Evolutionary conservation across 2,113 vertebrate species (phyloP), one percentile per base, ranked within the genome.

Genomic region (Seriola dumerili): DNA sequence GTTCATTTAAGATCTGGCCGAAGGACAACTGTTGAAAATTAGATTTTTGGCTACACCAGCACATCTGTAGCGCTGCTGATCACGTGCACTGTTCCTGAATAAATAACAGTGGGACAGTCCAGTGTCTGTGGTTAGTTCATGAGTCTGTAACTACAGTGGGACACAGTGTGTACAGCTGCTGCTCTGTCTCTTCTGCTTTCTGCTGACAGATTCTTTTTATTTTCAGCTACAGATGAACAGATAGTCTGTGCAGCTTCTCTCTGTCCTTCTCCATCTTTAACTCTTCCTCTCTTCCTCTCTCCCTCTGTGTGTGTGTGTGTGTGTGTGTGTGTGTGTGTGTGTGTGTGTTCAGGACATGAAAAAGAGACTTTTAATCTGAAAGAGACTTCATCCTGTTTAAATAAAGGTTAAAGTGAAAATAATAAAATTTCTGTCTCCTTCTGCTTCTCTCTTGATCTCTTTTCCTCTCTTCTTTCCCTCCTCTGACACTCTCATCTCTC

Each of bases 341-440:
- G 34, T 50, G 1, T 19, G 46, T 48, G 16, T 14, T 48, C 11
- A 14, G 3, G 36, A n/a, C 17, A 40, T n/a, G 19, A 50, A 50
- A 23, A 32, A 36, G 16, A 40, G 54, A 8, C 61, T 72, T 70
- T 83, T 86, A 81, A 8, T 78, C 7, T 69, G 78, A 73, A 61
- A 54, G 42, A 59, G 69, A 63, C 64, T 42, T 44, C 66, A 52
- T 58, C 76, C 72, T 57, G 32, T 14, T 42, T 0, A n/a, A 65
- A 66, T 55, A 48, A 58, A 59, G 81, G 46, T 68, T 40, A 59
- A 62, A 71, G 29, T 50, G 16, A 25, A 44, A 80, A 54, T 16
- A 65, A 55, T 8, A 0, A 42, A 10, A 42, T 42, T 8, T 42
- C 8, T 42, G 2, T 10, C 12, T 8, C 21, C 29, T 3, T 3